Conservation (phyloP, 2,113 vertebrate genomes). For the Opisthocomus hoazin region DNA sequence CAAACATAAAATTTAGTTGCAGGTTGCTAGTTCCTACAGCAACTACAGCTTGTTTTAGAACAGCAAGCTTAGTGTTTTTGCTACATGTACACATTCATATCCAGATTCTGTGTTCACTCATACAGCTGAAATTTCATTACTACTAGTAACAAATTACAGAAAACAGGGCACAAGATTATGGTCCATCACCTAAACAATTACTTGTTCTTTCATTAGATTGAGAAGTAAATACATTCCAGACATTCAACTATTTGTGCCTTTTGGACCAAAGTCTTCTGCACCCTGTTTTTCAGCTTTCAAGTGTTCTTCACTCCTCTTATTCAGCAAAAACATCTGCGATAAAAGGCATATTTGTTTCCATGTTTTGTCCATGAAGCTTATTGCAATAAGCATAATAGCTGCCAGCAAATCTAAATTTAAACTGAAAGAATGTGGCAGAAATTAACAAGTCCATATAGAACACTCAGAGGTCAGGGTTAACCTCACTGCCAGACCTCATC, state of each 20-base stretch:
- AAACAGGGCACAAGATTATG: not conserved
- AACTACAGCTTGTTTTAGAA: not conserved
- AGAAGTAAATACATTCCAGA: constrained; percentile 43
- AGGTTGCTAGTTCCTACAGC: not conserved
- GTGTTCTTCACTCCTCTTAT: constrained; percentile 68
- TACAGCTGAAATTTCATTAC: not conserved
- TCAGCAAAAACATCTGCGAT: constrained; percentile 65
- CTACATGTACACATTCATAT: not conserved
- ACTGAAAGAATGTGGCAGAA: constrained; percentile 69
- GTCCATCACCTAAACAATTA: constrained; percentile 8
- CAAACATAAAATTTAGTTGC: not conserved
- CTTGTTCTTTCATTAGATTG: constrained; percentile 51
- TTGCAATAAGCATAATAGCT: constrained; percentile 39
- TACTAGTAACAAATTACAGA: not conserved
- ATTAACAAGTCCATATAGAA: constrained; percentile 50
- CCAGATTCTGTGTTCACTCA: not conserved
- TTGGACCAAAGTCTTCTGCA: constrained; percentile 50
- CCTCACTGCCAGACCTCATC: constrained; percentile 27
- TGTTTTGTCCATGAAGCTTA: constrained; percentile 28
- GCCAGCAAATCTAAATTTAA: constrained; percentile 66
- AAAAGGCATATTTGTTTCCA: constrained; percentile 65
- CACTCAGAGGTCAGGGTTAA: constrained; percentile 56
- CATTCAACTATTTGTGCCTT: constrained; percentile 15
- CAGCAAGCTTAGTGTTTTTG: not conserved
- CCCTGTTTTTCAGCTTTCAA: constrained; percentile 58